Evolutionary conservation across 2,113 vertebrate species (phyloP).

Genomic region (Aspidoscelis tigris): DNA sequence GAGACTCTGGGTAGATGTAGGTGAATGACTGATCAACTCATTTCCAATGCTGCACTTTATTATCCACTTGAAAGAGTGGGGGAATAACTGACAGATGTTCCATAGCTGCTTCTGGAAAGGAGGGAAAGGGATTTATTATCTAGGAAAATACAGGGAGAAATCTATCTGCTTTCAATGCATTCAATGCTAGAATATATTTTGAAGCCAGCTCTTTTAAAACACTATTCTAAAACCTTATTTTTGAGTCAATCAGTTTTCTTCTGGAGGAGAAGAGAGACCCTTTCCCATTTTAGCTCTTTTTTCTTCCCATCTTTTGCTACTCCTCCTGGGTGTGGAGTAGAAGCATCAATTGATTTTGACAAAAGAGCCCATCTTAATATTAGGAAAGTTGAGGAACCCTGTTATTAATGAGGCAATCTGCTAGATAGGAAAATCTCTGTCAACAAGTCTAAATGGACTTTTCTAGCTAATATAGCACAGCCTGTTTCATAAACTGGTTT

Average conservation of each 20-base stretch:
- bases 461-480: neutral
- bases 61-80: constrained; percentile 35
- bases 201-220: neutral
- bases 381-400: neutral
- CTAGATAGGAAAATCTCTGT: neutral
- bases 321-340: neutral
- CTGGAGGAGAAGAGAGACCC: too few relatives aligned
- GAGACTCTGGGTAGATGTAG: constrained; percentile 18
- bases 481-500: too few relatives aligned
- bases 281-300: neutral
- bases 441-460: neutral
- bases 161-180: constrained; percentile 10
- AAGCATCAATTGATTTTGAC: neutral
- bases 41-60: constrained; percentile 39
- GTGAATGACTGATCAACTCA: constrained; percentile 28
- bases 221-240: neutral
- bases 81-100: constrained; percentile 21
- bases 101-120: constrained; percentile 23
- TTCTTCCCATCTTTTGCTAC: neutral
- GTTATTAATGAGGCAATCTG: neutral
- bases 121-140: neutral
- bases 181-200: neutral
- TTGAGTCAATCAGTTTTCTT: neutral
- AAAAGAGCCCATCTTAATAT: neutral
- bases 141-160: neutral